Percentiles rank a stretch among this genome's conserved stretches.
Evolutionary conservation across 2,888 invertebrate genomes (phyloP).

Genomic region (Tortricodes alternella): DNA sequence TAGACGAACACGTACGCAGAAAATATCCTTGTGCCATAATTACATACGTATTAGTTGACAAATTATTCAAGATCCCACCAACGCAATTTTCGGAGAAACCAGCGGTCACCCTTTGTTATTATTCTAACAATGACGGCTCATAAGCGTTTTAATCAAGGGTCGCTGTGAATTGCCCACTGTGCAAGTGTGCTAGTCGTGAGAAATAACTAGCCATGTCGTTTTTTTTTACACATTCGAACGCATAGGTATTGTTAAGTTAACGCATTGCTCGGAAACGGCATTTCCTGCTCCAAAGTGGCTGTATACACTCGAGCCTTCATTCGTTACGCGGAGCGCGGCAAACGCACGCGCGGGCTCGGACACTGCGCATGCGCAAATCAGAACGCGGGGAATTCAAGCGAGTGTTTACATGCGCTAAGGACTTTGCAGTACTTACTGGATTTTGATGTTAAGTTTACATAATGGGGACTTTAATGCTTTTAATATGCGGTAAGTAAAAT

Average conservation of each 20-base stretch:
- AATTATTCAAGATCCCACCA: not conserved
- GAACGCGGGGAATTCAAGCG: slow-evolving; percentile 34
- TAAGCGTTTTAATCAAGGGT: slow-evolving; percentile 44
- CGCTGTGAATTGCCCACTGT: slow-evolving; percentile 56
- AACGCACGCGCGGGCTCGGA: slow-evolving; percentile 63
- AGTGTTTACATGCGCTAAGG: slow-evolving; percentile 50
- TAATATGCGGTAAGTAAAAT: slow-evolving; percentile 66
- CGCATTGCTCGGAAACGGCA: slow-evolving; percentile 33
- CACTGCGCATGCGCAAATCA: slow-evolving; percentile 36
- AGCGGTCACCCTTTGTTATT: slow-evolving; percentile 41
- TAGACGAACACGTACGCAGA: too few relatives aligned
- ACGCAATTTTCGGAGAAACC: not conserved
- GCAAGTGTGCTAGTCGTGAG: slow-evolving; percentile 51
- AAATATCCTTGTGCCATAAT: too few relatives aligned
- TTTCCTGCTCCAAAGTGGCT: slow-evolving; percentile 41
- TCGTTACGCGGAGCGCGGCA: slow-evolving; percentile 67
- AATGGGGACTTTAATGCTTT: slow-evolving; percentile 62
- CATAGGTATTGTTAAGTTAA: slow-evolving; percentile 36
- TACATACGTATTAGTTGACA: too few relatives aligned
- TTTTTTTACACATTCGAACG: not conserved
- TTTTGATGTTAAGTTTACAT: slow-evolving; percentile 41
- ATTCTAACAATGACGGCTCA: slow-evolving; percentile 59
- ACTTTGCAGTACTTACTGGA: slow-evolving; percentile 19
- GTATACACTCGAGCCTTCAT: slow-evolving; percentile 45
- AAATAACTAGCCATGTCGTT: slow-evolving; percentile 44